phyloP scores from a whole-genome alignment of 2,888 invertebrate species.

The Thymelicus sylvestris region DNA sequence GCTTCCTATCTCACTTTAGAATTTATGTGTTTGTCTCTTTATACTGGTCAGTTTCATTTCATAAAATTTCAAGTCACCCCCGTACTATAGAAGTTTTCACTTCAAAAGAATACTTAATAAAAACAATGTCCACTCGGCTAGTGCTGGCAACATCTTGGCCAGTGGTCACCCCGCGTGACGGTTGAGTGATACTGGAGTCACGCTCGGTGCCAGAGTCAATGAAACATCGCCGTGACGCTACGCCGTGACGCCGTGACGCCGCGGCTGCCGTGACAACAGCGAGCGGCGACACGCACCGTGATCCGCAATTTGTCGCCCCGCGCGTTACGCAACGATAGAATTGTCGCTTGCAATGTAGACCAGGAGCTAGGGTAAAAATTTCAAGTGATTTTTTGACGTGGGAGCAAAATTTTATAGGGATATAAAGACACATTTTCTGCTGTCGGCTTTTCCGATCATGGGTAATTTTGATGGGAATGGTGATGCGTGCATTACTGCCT shows the following conservation, averaged over 20 bases:
- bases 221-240: slow-evolving; percentile 53
- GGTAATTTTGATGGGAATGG: no score
- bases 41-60: no score
- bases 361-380: background rate
- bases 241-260: slow-evolving; percentile 47
- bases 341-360: slow-evolving; percentile 63
- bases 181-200: slow-evolving; percentile 37
- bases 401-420: no score
- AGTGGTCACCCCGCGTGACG: slow-evolving; percentile 43
- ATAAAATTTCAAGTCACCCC: no score
- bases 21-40: no score
- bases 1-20: no score
- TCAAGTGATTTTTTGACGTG: no score
- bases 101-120: no score
- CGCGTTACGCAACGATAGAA: slow-evolving; percentile 71
- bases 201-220: slow-evolving; percentile 52
- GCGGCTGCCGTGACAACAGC: slow-evolving; percentile 23
- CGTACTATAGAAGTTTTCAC: no score
- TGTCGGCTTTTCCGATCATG: no score
- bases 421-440: no score
- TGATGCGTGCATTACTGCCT: no score
- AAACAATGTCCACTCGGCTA: background rate
- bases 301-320: slow-evolving; percentile 68
- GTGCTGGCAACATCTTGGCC: slow-evolving; percentile 33
- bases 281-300: slow-evolving; percentile 75